Evolutionary conservation across 2,113 vertebrate genomes (phyloP).

Genomic region (Pseudolaguvia tuberculata): DNA sequence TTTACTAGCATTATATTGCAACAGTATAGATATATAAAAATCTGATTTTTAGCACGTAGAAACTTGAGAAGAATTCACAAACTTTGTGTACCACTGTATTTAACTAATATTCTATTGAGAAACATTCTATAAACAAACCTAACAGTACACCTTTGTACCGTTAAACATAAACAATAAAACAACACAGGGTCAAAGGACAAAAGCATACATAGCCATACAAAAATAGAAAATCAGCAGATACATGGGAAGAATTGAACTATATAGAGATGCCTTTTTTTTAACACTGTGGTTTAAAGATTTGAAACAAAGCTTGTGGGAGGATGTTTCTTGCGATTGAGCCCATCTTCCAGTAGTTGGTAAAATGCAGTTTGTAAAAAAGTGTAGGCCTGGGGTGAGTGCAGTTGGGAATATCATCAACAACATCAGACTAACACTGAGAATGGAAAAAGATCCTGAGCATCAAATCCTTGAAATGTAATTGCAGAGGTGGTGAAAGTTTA

Average conservation of each 20-base stretch:
- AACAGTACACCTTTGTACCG: not conserved
- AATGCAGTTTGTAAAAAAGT: conserved; percentile 19
- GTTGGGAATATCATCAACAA: conserved; percentile 24
- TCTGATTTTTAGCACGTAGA: too few relatives aligned
- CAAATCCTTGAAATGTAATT: conserved; percentile 35
- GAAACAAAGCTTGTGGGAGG: conserved; percentile 3
- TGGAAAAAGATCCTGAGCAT: conserved; percentile 22
- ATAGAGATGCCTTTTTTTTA: too few relatives aligned
- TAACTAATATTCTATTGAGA: not conserved
- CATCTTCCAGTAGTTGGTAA: conserved; percentile 10
- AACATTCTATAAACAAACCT: too few relatives aligned
- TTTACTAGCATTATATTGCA: too few relatives aligned
- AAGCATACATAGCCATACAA: not conserved
- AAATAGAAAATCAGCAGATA: not conserved
- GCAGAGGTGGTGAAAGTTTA: conserved; percentile 33
- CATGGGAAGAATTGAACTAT: too few relatives aligned
- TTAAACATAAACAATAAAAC: not conserved
- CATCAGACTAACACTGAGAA: conserved; percentile 7
- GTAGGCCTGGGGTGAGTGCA: conserved; percentile 13
- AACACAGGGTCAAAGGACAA: not conserved
- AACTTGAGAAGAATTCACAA: too few relatives aligned
- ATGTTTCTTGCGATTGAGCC: conserved; percentile 9
- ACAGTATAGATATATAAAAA: too few relatives aligned
- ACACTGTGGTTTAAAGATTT: not conserved
- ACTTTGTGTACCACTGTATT: not conserved